Conservation (phyloP, 2,888 invertebrate genomes). For the Pristionchus entomophagus region DNA sequence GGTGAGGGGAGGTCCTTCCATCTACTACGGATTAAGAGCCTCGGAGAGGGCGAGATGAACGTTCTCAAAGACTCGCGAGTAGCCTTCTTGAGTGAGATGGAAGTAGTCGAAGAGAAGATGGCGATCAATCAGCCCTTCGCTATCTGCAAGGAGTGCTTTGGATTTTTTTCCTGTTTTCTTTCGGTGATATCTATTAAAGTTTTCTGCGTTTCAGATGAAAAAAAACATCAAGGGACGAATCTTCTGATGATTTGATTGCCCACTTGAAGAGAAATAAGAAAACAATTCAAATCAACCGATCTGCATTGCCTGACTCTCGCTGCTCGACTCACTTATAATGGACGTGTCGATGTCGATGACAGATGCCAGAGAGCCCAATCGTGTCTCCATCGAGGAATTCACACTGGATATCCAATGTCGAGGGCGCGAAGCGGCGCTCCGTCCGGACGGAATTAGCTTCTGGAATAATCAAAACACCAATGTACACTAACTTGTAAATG, state of each 20-base stretch:
- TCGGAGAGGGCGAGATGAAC: conserved; percentile 26
- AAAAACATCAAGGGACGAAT: too few species aligned
- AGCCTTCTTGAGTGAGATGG: conserved; percentile 44
- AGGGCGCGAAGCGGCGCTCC: neutral
- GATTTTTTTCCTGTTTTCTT: too few species aligned
- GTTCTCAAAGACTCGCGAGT: conserved; percentile 15
- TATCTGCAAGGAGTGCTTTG: too few species aligned
- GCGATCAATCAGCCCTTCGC: conserved; percentile 35
- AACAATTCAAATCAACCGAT: too few species aligned
- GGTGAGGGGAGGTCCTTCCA: neutral
- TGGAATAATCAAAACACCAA: too few species aligned
- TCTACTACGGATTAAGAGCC: conserved; percentile 37
- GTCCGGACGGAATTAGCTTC: conserved; percentile 38
- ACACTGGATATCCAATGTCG: conserved; percentile 8
- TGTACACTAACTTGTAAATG: too few species aligned
- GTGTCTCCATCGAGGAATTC: neutral
- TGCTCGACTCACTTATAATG: conserved; percentile 9
- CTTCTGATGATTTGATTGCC: too few species aligned
- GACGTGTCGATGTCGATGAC: conserved; percentile 30
- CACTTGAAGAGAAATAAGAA: too few species aligned
- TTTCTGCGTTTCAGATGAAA: too few species aligned
- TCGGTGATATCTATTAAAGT: neutral
- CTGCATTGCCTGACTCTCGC: too few species aligned
- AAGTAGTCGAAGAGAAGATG: conserved; percentile 45
- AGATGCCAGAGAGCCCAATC: neutral